Evolutionary conservation across 2,113 vertebrate genomes (phyloP), one percentile per base, ranked within the genome.

Genomic region (Halcyon senegalensis): DNA sequence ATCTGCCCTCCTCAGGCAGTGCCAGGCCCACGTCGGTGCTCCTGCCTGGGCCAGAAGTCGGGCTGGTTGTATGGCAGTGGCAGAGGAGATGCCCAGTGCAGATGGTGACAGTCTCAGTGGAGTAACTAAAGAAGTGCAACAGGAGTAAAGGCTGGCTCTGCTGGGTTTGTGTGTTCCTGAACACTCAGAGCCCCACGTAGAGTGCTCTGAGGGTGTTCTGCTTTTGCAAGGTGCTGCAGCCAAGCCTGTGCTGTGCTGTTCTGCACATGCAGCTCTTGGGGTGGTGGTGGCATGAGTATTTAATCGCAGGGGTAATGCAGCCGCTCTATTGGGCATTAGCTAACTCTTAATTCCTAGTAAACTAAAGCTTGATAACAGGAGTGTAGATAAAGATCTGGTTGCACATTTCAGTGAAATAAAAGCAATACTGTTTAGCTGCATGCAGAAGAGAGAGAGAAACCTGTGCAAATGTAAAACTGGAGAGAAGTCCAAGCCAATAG

Each of bases 341-440:
- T 68, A 50, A 5, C 27, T 77, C 35, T 77, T 73, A 77, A 46
- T 84, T 93, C 33, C 30, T 68, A 2, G 30, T 64, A 64, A 81
- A 39, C 30, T 64, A 56, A 66, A 64, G 33, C 77, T 87, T 87
- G 78, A 30, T 55, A 87, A 72, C 46, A 58, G 55, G 30, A 63
- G 43, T 51, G 43, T 8, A 56, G 95, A 60, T 90, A 76, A 82
- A 90, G 70, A 84, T 82, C 82, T 76, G 69, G 59, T 70, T 91
- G 25, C 46, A 18, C 30, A 44, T 92, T 96, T 95, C 75, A 43
- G 67, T 68, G 56, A 82, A 82, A 93, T 87, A 59, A 87, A 87
- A 68, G 53, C 62, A 70, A 13, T 91, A 13, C 20, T 91, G 70
- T 93, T 82, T 76, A 64, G 51, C 69, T 68, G 35, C 37, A 18